These are phyloP conservation scores for Clusia tigrina DNA, from an alignment of 2,888 invertebrate genomes.

Conservation along the genomic window DNA sequence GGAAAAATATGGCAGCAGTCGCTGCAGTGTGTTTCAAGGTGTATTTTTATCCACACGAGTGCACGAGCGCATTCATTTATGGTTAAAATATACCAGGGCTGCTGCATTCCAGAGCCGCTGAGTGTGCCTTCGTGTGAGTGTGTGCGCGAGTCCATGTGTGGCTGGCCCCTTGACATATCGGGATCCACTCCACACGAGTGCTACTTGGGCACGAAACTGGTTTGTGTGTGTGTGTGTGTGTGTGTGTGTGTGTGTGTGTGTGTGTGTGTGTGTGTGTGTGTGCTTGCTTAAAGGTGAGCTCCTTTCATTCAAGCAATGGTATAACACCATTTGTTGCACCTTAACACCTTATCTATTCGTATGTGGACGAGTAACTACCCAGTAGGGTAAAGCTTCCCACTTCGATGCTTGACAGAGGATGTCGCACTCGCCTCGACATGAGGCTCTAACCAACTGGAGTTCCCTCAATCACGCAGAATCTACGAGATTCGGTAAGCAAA, in stretches of 20 bases:
- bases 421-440: too few species aligned
- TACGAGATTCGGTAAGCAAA: too few species aligned
- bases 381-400: too few species aligned
- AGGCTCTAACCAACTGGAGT: too few species aligned
- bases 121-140: too few species aligned
- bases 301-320: not conserved
- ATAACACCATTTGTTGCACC: conserved; percentile 19
- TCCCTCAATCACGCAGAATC: too few species aligned
- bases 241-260: not conserved
- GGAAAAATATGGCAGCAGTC: not conserved
- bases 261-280: not conserved
- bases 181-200: not conserved
- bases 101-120: not conserved
- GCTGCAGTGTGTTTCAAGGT: too few species aligned
- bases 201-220: not conserved
- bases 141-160: not conserved
- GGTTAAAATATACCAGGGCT: not conserved
- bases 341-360: conserved; percentile 21
- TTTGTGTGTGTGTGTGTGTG: not conserved
- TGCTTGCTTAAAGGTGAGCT: not conserved
- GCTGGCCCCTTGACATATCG: not conserved
- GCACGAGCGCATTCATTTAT: too few species aligned
- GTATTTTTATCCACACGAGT: too few species aligned
- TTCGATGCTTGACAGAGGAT: too few species aligned
- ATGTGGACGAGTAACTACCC: too few species aligned